Conservation (phyloP, 1,140 invertebrate genomes). For the Trichonephila inaurata region DNA sequence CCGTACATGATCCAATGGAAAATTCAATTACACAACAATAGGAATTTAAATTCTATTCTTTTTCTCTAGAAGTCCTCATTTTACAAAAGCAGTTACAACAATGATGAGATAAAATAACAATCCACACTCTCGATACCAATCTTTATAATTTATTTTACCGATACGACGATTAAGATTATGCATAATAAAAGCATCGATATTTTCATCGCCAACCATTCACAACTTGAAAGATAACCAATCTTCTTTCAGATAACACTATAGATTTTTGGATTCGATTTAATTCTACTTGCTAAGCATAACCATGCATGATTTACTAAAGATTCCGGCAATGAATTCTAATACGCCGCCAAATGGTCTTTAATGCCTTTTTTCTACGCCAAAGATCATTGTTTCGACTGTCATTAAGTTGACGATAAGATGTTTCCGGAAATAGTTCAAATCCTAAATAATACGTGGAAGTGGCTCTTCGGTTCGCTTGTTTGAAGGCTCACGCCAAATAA, state of each 20-base stretch:
- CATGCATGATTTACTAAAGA: neutral
- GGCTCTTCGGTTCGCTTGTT: conserved; percentile 44
- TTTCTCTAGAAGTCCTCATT: neutral
- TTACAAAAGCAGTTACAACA: neutral
- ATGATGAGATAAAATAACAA: neutral
- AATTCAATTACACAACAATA: neutral
- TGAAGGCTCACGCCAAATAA: neutral
- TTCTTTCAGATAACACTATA: neutral
- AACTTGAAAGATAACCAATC: neutral
- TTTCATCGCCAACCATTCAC: neutral
- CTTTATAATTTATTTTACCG: neutral
- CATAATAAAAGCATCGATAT: neutral
- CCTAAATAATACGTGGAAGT: conserved; percentile 63
- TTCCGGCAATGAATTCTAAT: conserved; percentile 18
- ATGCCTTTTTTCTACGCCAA: conserved; percentile 42
- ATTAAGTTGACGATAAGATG: conserved; percentile 43
- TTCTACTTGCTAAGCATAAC: neutral
- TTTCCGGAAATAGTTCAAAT: conserved; percentile 62
- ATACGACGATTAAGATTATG: neutral
- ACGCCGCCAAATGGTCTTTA: conserved; percentile 61
- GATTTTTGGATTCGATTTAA: neutral
- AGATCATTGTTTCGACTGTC: conserved; percentile 57
- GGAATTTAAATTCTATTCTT: neutral
- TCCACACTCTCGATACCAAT: neutral
- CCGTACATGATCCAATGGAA: too few relatives aligned